Conservation (phyloP, 2,797 vertebrate genomes). For the Oryzias dopingdopingensis region DNA sequence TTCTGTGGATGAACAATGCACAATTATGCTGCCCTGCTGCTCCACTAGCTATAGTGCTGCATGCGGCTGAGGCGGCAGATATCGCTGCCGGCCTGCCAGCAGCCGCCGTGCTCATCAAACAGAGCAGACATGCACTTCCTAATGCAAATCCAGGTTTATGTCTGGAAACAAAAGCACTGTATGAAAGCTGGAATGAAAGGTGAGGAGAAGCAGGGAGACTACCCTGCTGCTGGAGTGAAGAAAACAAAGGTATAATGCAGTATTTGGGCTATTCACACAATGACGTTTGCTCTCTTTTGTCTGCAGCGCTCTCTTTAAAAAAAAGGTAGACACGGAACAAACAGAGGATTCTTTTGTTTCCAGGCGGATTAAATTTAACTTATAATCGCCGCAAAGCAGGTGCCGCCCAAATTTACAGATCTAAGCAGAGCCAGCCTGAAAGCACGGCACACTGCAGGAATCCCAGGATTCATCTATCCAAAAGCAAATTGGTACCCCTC, state of each 20-base stretch:
- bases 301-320: slow-evolving; percentile 33
- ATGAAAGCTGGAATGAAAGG: slow-evolving; percentile 58
- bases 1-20: slow-evolving; percentile 81
- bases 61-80: slow-evolving; percentile 64
- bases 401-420: slow-evolving; percentile 4
- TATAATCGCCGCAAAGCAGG: slow-evolving; percentile 25
- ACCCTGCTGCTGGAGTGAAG: slow-evolving; percentile 32
- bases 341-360: slow-evolving; percentile 32
- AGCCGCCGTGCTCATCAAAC: slow-evolving; percentile 60
- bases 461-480: slow-evolving; percentile 41
- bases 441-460: slow-evolving; percentile 47
- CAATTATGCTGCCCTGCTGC: slow-evolving; percentile 78
- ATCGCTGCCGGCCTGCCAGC: slow-evolving; percentile 58
- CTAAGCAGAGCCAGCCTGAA: slow-evolving; percentile 17
- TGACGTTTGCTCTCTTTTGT: slow-evolving; percentile 46
- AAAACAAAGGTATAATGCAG: slow-evolving; percentile 55
- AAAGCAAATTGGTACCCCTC: slow-evolving; percentile 58
- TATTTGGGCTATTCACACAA: slow-evolving; percentile 55
- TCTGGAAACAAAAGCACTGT: slow-evolving; percentile 55
- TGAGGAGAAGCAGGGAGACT: slow-evolving; percentile 36
- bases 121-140: slow-evolving; percentile 53
- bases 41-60: slow-evolving; percentile 61
- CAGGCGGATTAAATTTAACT: slow-evolving; percentile 36
- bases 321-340: slow-evolving; percentile 36
- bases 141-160: slow-evolving; percentile 67